Conservation (phyloP, 2,797 vertebrate genomes). For the Crenichthys baileyi region DNA sequence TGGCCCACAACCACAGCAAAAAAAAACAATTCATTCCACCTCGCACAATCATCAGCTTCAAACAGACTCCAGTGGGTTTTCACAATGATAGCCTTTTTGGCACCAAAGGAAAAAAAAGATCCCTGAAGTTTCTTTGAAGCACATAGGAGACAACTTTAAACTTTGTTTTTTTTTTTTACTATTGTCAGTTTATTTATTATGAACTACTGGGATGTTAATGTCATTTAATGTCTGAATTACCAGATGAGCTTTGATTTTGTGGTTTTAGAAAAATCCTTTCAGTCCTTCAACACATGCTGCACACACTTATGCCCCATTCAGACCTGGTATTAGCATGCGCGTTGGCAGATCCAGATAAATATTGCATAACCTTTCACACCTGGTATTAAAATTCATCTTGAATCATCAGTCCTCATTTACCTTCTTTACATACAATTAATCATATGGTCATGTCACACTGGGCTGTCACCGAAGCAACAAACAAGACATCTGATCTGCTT, state of each 20-base stretch:
- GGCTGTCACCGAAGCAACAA: not conserved
- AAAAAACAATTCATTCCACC: constrained; percentile 53
- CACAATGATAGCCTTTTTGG: constrained; percentile 39
- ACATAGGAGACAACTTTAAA: constrained; percentile 18
- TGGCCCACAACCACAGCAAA: constrained; percentile 46
- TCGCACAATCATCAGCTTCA: constrained; percentile 42
- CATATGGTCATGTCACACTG: not conserved
- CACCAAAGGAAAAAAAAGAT: constrained; percentile 42
- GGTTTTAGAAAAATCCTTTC: not conserved
- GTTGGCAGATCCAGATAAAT: not conserved
- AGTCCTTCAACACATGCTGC: not conserved
- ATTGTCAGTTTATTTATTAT: constrained; percentile 7
- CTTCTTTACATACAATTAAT: not conserved
- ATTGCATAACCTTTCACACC: not conserved
- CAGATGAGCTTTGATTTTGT: constrained; percentile 4
- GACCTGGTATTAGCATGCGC: no score
- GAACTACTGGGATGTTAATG: not conserved
- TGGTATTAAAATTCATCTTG: not conserved
- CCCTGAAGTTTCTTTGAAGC: constrained; percentile 35
- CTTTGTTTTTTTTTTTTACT: not conserved
- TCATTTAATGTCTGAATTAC: constrained; percentile 5
- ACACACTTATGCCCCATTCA: not conserved
- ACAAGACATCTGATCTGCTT: not conserved
- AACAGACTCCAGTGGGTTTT: constrained; percentile 41
- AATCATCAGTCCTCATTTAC: not conserved